Percentiles rank a stretch among this genome's conserved stretches.
Conservation (phyloP, 2,113 vertebrate species). For the Rhegmatorhina hoffmannsi region DNA sequence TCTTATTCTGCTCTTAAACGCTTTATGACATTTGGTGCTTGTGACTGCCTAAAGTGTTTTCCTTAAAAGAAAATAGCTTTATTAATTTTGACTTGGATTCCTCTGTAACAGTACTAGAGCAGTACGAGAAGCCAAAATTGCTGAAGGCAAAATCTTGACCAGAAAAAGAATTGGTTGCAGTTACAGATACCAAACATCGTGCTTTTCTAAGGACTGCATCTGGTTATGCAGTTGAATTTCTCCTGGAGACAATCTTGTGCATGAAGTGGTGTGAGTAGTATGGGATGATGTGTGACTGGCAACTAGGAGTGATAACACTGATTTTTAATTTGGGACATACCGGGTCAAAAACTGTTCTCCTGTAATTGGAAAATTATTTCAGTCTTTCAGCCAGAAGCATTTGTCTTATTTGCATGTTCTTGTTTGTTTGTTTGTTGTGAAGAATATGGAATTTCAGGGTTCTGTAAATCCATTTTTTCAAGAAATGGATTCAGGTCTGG, state of each 20-base stretch:
- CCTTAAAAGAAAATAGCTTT: not conserved
- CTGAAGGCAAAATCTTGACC: not conserved
- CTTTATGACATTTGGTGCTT: not conserved
- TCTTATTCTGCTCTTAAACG: not conserved
- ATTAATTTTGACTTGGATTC: not conserved
- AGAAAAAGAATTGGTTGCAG: not conserved
- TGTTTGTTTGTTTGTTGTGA: not conserved
- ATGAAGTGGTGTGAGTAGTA: not conserved
- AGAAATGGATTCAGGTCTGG: not conserved
- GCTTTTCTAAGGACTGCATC: not conserved
- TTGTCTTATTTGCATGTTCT: fast-evolving
- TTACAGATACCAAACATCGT: not conserved
- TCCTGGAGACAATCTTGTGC: not conserved
- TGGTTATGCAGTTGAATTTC: not conserved
- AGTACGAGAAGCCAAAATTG: not conserved
- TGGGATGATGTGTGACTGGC: not conserved
- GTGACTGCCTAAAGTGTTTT: not conserved
- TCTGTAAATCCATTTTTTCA: not conserved
- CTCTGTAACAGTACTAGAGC: not conserved
- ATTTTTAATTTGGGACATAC: not conserved
- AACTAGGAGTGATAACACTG: not conserved
- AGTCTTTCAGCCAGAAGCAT: not conserved
- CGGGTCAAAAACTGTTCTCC: not conserved
- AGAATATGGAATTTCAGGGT: not conserved
- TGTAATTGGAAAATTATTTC: not conserved